Conservation (phyloP, 2,797 vertebrate species). For the Premnoplex brunnescens region DNA sequence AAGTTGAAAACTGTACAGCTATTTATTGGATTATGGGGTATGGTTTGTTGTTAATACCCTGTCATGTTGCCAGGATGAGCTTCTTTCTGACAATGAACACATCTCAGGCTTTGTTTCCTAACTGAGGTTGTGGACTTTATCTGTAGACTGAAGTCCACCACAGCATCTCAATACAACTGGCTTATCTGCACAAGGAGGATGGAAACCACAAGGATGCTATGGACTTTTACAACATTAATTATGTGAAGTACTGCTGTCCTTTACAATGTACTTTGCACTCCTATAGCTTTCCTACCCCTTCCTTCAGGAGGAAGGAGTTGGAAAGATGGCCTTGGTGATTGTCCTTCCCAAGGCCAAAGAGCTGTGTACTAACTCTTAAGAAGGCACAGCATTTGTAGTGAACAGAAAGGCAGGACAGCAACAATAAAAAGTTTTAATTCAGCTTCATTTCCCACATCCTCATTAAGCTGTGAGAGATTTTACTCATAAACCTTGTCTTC, state of each 20-base stretch:
- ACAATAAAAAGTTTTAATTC: not conserved
- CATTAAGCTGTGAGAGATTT: not conserved
- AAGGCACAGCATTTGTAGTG: not conserved
- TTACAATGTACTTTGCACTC: not conserved
- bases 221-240: not conserved
- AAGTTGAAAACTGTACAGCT: not conserved
- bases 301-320: not conserved
- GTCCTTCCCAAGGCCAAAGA: not conserved
- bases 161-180: not conserved
- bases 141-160: not conserved
- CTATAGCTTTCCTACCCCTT: not conserved
- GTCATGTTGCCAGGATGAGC: not conserved
- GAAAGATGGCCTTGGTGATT: not conserved
- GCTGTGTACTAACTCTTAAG: not conserved
- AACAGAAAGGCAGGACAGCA: not conserved
- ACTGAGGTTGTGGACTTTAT: not conserved
- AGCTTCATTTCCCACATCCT: not conserved
- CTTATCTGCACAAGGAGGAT: not conserved
- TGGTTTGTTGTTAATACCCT: not conserved
- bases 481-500: not conserved
- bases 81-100: not conserved
- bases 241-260: not conserved
- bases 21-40: not conserved
- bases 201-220: not conserved
- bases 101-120: not conserved